Base-by-base conservation (phyloP, 2,797 vertebrate species). In the Sebastes paucispinis region DNA sequence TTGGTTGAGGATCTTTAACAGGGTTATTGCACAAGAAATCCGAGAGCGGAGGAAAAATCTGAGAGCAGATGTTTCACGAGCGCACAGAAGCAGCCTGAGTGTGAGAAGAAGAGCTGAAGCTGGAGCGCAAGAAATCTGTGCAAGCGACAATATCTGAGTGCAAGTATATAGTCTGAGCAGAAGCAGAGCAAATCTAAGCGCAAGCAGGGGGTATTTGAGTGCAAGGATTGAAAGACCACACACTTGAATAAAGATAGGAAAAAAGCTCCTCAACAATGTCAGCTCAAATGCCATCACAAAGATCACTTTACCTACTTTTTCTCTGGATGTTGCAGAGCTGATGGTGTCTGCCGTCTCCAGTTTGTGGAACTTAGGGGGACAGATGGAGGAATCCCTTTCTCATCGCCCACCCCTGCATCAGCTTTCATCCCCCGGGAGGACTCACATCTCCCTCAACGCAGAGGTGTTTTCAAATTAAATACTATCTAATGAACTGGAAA, bases 381-480 rank as follows among this genome's bases (percentile, higher is more conserved):
- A 94, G 94, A 93, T 92, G 91, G 94, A 92, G 93, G 91, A 93
- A 91, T 94, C 88, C 91, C 92, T 88, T 75, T 82, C 87, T 88
- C 81, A 47, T 91, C 86, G 85, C 89, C 91, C 90, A 82, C 88
- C 89, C 73, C 85, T 75, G 82, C 80, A 82, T 91, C 83, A 86
- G 87, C 82, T 90, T 91, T 90, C 87, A 84, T 92, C 86, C 83
- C 91, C 84, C 16, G 47, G 81, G 84, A 88, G 88, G 79, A 88
- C 78, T 85, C 91, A 76, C 88, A 87, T 91, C 86, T 94, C 93
- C 92, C 93, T 90, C 88, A 89, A 58, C 93, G 87, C 93, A 83
- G 91, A 93, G 93, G 92, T 93, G 91, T 93, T 93, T 94, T 93
- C 90, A 95, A 94, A 95, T 94, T 93, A 94, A 95, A 95, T 93